Percentiles rank a stretch among this genome's conserved stretches.
These are phyloP conservation scores for Burhinus bistriatus DNA, from an alignment of 2,113 vertebrate species.

Conservation along the genomic window DNA sequence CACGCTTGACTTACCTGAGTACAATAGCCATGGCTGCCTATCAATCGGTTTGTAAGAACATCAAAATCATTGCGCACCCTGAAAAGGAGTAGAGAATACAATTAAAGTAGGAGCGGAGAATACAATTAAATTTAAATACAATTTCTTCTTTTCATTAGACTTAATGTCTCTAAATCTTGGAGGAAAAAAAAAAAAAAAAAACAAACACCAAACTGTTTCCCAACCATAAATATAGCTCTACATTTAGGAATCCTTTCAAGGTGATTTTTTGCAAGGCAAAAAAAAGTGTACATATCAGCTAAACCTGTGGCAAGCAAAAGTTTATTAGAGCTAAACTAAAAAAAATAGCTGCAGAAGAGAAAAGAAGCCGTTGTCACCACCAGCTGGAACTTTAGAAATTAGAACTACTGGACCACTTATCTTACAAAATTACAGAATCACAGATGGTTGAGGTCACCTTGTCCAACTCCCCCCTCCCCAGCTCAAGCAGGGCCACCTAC, in stretches of 20 bases:
- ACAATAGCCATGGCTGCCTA: slow-evolving; percentile 93
- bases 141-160: neutral
- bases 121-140: neutral
- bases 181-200: rapidly evolving
- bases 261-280: neutral
- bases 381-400: neutral
- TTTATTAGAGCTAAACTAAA: neutral
- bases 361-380: neutral
- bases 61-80: slow-evolving; percentile 91
- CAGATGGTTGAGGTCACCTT: neutral
- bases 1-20: slow-evolving; percentile 80
- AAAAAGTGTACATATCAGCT: no score
- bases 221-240: neutral
- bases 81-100: neutral
- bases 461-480: rapidly evolving
- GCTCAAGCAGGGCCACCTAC: neutral
- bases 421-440: neutral
- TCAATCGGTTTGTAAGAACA: slow-evolving; percentile 81
- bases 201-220: neutral
- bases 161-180: neutral
- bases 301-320: neutral
- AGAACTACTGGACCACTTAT: neutral
- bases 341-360: neutral
- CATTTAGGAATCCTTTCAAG: neutral
- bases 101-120: neutral